Conservation (phyloP, 1,140 invertebrate genomes). For the Cataglyphis hispanica region DNA sequence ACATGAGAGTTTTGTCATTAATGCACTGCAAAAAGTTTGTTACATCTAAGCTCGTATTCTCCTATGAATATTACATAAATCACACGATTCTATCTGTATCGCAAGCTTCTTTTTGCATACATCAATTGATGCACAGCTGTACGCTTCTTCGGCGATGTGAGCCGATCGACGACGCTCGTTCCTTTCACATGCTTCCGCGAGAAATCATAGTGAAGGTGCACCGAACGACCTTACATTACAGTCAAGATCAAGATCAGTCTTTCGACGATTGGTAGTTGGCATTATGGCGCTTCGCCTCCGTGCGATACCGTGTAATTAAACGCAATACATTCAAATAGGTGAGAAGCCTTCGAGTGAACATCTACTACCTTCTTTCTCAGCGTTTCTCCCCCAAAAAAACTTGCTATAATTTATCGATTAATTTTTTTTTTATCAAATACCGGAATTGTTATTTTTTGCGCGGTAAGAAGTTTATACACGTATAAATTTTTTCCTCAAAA, state of each 20-base stretch:
- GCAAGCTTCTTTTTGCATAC: not conserved
- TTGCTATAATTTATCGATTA: not conserved
- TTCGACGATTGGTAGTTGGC: slow-evolving; percentile 21
- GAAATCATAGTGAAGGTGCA: slow-evolving; percentile 47
- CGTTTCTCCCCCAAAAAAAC: not conserved
- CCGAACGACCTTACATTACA: slow-evolving; percentile 48
- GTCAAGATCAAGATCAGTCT: slow-evolving; percentile 49
- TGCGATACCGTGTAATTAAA: not conserved
- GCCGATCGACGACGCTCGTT: not conserved
- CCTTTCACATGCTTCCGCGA: slow-evolving; percentile 55
- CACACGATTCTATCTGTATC: not conserved
- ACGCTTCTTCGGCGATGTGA: not conserved
- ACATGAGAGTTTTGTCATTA: not conserved
- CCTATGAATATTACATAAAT: not conserved
- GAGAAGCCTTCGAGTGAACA: not conserved
- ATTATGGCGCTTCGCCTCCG: slow-evolving; percentile 10
- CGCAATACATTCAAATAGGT: not conserved
- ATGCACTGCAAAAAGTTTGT: not conserved
- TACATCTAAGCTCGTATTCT: not conserved
- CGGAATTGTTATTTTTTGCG: not conserved
- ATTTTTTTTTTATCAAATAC: not conserved
- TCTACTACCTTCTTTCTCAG: not conserved
- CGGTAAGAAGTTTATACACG: not conserved
- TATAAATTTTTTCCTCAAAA: not conserved
- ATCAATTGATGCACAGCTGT: not conserved